phyloP scores from a whole-genome alignment of 2,888 invertebrate genomes.

The Dinocampus coccinellae region DNA sequence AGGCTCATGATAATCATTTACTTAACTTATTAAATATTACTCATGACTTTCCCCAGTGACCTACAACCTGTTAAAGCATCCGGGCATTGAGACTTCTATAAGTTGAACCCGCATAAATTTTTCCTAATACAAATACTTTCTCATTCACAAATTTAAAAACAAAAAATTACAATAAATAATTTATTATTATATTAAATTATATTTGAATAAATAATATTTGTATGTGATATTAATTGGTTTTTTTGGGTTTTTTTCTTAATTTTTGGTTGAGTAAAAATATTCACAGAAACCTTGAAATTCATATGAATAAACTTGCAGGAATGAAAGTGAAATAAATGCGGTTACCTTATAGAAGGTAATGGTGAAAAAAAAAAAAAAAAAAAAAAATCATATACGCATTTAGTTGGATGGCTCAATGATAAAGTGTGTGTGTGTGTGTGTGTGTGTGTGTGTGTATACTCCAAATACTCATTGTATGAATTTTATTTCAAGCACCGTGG shows the following conservation, averaged over 20 bases:
- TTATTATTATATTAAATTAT: too few species aligned
- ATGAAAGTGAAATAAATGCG: neutral
- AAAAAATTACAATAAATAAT: too few species aligned
- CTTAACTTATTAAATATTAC: neutral
- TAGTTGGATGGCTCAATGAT: neutral
- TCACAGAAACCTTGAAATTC: neutral
- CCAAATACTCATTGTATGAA: slow-evolving; percentile 7
- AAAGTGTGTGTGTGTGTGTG: neutral
- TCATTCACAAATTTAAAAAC: slow-evolving; percentile 18
- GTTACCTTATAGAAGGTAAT: neutral
- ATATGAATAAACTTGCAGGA: neutral
- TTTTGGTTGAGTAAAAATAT: neutral
- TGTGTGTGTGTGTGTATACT: too few species aligned
- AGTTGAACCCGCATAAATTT: slow-evolving; percentile 42
- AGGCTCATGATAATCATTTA: neutral
- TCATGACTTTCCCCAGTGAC: slow-evolving; percentile 25
- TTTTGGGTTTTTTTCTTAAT: neutral
- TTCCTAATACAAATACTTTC: slow-evolving; percentile 4
- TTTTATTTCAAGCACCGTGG: slow-evolving; percentile 50
- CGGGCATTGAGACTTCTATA: slow-evolving; percentile 22
- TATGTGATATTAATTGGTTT: too few species aligned
- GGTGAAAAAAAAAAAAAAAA: too few species aligned
- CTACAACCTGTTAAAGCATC: slow-evolving; percentile 32
- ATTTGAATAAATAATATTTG: neutral
- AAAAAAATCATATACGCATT: neutral